Percentiles rank a stretch among this genome's conserved stretches.
Conservation (phyloP, 2,113 vertebrate genomes). For the Forbesichthys agassizii region DNA sequence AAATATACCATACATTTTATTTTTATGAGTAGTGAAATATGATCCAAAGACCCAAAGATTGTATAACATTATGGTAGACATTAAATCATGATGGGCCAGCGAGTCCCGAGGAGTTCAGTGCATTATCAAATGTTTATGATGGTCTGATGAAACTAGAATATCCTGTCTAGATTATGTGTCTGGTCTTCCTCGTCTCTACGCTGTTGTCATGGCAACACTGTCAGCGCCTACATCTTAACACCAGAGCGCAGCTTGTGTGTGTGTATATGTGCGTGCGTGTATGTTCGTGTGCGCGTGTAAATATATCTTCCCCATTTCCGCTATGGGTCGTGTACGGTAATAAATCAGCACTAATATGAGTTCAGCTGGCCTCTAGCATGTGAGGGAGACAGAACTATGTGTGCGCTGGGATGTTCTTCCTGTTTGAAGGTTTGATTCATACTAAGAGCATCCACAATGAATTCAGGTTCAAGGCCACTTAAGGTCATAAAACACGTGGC, state of each 20-base stretch:
- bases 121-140: conserved; percentile 58
- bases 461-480: too few species aligned
- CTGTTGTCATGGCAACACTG: conserved; percentile 31
- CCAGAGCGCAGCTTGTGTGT: background rate
- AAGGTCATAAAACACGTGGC: too few species aligned
- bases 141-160: conserved; percentile 62
- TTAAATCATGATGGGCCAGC: conserved; percentile 50
- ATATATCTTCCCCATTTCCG: background rate
- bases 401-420: conserved; percentile 12
- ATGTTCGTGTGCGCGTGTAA: background rate
- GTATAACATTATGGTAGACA: conserved; percentile 25
- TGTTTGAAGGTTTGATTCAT: too few species aligned
- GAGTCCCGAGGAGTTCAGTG: conserved; percentile 24
- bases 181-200: conserved; percentile 10
- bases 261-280: background rate
- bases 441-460: too few species aligned
- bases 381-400: conserved; percentile 2
- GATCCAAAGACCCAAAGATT: conserved; percentile 17
- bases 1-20: background rate
- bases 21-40: conserved; percentile 1
- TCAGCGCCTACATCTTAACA: conserved; percentile 1
- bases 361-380: conserved; percentile 37
- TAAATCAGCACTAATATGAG: conserved; percentile 47
- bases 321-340: conserved; percentile 22
- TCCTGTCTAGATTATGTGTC: conserved; percentile 37